Conservation (phyloP, 2,113 vertebrate genomes). For the Sterrhoptilus dennistouni region DNA sequence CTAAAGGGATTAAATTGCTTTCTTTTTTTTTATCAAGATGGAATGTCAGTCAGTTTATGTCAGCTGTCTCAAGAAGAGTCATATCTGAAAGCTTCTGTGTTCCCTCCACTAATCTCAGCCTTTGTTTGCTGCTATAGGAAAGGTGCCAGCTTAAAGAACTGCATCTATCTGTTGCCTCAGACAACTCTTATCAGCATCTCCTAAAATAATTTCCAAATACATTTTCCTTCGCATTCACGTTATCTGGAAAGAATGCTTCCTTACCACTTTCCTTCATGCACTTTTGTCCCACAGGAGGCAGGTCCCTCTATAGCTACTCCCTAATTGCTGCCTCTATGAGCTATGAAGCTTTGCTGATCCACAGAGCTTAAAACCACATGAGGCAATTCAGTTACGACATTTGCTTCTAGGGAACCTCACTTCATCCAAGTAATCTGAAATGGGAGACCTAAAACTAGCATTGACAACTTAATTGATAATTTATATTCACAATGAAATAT, state of each 20-base stretch:
- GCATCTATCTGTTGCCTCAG: background rate
- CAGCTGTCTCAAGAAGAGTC: background rate
- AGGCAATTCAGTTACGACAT: background rate
- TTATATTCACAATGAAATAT: background rate
- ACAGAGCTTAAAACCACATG: background rate
- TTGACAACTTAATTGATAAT: background rate
- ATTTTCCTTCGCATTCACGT: background rate
- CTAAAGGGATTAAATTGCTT: background rate
- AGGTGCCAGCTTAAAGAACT: background rate
- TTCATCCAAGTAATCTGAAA: background rate
- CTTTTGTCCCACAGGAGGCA: background rate
- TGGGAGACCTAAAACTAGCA: background rate
- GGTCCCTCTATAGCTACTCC: background rate
- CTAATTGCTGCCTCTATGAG: background rate
- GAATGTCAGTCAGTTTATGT: background rate
- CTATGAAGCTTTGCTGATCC: background rate
- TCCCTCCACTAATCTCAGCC: background rate
- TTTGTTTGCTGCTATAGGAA: background rate
- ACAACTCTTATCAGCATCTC: background rate
- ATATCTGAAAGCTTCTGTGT: background rate
- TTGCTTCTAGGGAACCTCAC: background rate
- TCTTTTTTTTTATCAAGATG: background rate
- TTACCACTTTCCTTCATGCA: background rate
- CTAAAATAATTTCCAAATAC: background rate
- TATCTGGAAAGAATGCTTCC: background rate